A percentile compares a stretch with the other conserved stretches of the same genome.
phyloP scores from a whole-genome alignment of 2,113 vertebrate genomes.

The Noctilio leporinus region DNA sequence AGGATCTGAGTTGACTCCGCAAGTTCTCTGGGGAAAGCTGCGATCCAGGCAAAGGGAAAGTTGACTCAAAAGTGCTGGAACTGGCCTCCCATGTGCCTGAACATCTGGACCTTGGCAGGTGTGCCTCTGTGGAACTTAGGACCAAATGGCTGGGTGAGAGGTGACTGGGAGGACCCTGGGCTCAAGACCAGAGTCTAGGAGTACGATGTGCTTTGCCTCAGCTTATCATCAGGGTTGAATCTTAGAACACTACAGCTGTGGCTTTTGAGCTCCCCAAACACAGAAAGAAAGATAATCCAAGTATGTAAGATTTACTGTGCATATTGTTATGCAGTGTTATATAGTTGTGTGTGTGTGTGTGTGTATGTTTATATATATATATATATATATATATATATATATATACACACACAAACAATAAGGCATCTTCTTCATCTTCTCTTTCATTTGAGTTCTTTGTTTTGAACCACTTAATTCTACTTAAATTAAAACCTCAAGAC shows the following conservation, averaged over 20 bases:
- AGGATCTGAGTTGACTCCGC: not conserved
- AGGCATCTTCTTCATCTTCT: not conserved
- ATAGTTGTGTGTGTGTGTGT: too few species aligned
- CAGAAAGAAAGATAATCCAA: not conserved
- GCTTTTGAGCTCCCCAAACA: not conserved
- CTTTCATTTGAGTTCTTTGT: not conserved
- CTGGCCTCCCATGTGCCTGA: fast-evolving
- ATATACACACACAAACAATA: not conserved
- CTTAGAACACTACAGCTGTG: not conserved
- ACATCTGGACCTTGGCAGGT: not conserved
- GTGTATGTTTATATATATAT: too few species aligned
- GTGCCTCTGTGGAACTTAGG: not conserved
- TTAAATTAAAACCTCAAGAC: not conserved
- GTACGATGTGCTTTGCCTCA: not conserved
- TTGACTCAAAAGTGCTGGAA: not conserved
- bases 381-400: too few species aligned
- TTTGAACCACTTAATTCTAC: not conserved
- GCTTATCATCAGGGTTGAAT: not conserved
- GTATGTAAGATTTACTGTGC: not conserved
- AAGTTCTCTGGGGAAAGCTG: not conserved
- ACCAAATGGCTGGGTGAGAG: not conserved
- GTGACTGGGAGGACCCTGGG: not conserved
- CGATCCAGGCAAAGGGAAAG: not conserved
- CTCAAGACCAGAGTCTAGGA: not conserved
- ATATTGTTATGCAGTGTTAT: not conserved